phyloP scores from a whole-genome alignment of 1,140 invertebrate genomes.

The Musca vetustissima region DNA sequence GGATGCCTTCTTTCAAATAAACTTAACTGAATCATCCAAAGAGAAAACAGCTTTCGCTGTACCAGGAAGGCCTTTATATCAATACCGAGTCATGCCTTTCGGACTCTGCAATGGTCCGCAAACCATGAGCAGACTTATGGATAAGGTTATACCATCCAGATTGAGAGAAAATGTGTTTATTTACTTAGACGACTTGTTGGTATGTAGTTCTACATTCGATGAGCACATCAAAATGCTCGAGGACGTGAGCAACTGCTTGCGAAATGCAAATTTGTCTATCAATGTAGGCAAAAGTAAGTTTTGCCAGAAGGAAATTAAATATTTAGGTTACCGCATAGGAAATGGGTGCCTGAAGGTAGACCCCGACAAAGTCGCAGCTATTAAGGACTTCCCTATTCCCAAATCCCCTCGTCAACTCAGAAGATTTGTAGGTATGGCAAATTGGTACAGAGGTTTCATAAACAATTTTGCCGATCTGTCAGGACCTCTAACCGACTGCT shows the following conservation, averaged over 20 bases:
- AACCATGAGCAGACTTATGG: neutral
- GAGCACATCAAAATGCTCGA: constrained; percentile 42
- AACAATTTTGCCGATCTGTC: constrained; percentile 40
- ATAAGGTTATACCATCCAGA: neutral
- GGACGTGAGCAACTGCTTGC: constrained; percentile 30
- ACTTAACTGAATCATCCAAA: neutral
- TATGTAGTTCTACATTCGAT: constrained; percentile 45
- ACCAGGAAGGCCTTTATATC: neutral
- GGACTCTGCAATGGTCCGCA: constrained; percentile 26
- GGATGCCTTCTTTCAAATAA: constrained; percentile 26
- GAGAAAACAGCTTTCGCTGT: constrained; percentile 2
- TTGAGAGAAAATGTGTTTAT: constrained; percentile 25
- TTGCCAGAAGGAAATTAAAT: constrained; percentile 35
- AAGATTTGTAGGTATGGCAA: constrained; percentile 55
- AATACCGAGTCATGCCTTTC: constrained; percentile 13
- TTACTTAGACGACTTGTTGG: constrained; percentile 47
- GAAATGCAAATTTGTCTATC: constrained; percentile 33
- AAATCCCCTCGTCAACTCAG: constrained; percentile 46
- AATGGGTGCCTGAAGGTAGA: constrained; percentile 42
- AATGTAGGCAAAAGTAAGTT: constrained; percentile 29
- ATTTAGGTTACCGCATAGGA: constrained; percentile 32
- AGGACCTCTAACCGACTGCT: constrained; percentile 37
- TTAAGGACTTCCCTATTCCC: constrained; percentile 33
- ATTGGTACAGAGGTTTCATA: constrained; percentile 52
- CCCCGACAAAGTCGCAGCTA: neutral